Evolutionary conservation across 2,888 invertebrate genomes (phyloP), one percentile per base, ranked within the genome.

Genomic region (Cryptophagus acutangulus): DNA sequence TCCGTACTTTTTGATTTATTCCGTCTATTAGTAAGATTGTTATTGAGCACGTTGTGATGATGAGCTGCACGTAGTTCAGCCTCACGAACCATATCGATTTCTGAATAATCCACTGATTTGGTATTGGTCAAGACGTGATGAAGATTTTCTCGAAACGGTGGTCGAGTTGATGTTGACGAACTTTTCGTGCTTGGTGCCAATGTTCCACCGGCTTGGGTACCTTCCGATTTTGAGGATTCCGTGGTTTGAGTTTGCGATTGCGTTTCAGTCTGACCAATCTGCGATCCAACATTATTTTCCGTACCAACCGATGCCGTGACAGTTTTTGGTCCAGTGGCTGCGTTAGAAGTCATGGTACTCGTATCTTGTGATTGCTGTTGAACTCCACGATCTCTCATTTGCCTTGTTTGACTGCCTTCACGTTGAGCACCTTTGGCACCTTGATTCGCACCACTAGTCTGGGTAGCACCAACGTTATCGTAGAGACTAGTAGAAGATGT

Each of bases 1-100:
- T 91, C 91, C 37, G 90, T 90, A 71, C 90, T 90, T 71, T 91
- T 91, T 55, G 89, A 90, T 65, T 88, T 88, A 46, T 77, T 79
- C 48, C 85, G 80, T 46, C 85, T 57, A 31, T 45, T 49, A 17
- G 74, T 74, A 40, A 80, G 81, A 62, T 82, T 84, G 67, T 83
- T 85, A 70, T 84, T 84, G 66, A 84, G 77, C 50, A 83, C 76
- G 63, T 83, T 81, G 57, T 82, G 81, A 54, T 79, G 79, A 50
- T 72, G 72, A 55, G 77, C 73, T 6, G 75, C 67, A 41, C 80
- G 78, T 50, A 83, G 72, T 60, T 85, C 84, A 36, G 81, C 78
- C 58, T 85, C 85, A 43, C 84, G 77, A 54, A 75, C 82, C 82
- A 76, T 81, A 70, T 72, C 83, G 69, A 70, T 78, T 26, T 78